Percentiles rank a stretch among this genome's conserved stretches.
phyloP scores from a whole-genome alignment of 1,140 invertebrate genomes.

The Caenorhabditis tropicalis region DNA sequence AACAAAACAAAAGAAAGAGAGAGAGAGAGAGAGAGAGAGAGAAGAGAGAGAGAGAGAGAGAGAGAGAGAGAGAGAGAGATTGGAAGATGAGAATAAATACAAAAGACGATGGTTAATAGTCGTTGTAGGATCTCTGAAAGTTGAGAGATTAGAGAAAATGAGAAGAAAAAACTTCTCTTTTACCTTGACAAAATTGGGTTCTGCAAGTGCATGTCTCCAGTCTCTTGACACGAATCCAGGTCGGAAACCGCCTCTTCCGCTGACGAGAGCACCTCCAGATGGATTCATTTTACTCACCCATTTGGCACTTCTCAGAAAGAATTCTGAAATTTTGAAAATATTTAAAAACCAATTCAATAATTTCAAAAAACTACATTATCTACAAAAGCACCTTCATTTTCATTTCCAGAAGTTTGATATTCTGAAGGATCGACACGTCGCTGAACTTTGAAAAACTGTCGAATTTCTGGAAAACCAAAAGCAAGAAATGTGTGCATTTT shows the following conservation, averaged over 20 bases:
- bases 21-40: not conserved
- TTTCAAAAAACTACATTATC: not conserved
- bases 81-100: not conserved
- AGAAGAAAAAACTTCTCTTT: not conserved
- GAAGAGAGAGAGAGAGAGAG: not conserved
- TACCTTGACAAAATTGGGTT: constrained; percentile 24
- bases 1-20: too few relatives aligned
- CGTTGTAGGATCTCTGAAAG: constrained; percentile 28
- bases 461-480: constrained; percentile 26
- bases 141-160: too few relatives aligned
- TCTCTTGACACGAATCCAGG: constrained; percentile 14
- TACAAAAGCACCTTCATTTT: not conserved
- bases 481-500: constrained; percentile 17
- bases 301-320: constrained; percentile 12
- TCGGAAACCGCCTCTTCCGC: constrained; percentile 14
- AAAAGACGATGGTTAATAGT: not conserved
- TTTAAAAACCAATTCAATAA: not conserved
- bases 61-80: not conserved
- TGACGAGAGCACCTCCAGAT: constrained; percentile 3
- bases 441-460: not conserved
- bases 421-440: not conserved
- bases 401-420: not conserved
- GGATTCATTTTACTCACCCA: constrained; percentile 34
- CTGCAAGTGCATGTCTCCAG: not conserved
- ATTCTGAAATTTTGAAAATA: not conserved